Percentiles rank a stretch among this genome's conserved stretches.
Conservation (phyloP, 2,113 vertebrate species). For the Laticauda laticaudata region DNA sequence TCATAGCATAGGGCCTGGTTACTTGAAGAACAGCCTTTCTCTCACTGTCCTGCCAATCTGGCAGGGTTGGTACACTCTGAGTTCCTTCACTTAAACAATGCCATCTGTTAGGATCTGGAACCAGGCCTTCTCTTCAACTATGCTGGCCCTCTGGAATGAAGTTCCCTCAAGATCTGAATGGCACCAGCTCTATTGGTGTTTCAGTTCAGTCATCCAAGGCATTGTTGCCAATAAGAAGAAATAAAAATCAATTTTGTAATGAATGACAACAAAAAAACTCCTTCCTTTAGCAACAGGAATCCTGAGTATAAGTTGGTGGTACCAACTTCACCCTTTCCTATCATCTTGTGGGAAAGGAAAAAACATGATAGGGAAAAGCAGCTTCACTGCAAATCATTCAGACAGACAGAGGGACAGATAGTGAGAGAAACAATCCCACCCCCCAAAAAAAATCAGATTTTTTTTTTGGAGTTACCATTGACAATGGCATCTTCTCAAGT, state of each 20-base stretch:
- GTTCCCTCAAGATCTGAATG: neutral
- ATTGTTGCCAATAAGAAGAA: neutral
- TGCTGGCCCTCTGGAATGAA: neutral
- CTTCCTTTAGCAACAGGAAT: too few species aligned
- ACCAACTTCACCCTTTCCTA: neutral
- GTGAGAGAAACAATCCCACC: neutral
- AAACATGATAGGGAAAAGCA: neutral
- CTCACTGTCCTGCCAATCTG: neutral
- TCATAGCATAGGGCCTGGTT: neutral
- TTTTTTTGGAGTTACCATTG: neutral
- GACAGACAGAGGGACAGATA: neutral
- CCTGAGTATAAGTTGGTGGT: neutral
- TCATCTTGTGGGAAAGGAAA: neutral
- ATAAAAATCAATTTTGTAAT: neutral
- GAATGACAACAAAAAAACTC: neutral
- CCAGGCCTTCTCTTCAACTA: neutral
- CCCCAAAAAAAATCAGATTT: neutral
- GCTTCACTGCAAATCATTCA: neutral
- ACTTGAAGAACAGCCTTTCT: neutral
- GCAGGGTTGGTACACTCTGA: neutral
- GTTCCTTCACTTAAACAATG: neutral
- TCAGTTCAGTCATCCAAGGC: neutral
- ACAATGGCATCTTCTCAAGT: neutral
- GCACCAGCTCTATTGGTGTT: neutral
- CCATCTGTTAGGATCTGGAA: neutral